Base-by-base conservation (phyloP, 2,113 vertebrate species). In the Lagopus muta region DNA sequence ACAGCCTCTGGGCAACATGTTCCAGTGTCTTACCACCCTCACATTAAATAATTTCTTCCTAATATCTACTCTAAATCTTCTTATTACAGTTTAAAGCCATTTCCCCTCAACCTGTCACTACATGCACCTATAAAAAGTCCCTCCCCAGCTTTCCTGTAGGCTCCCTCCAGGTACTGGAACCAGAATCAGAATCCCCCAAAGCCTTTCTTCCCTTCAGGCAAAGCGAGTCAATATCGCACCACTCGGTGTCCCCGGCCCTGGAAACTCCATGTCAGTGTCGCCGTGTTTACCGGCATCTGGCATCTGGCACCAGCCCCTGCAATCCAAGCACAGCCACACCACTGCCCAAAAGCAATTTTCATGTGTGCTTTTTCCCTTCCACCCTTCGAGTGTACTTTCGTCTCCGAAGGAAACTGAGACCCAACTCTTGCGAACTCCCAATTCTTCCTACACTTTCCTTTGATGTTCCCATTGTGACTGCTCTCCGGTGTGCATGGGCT, bases 241-340 rank as follows among this genome's bases (percentile, higher is more conserved):
- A 70, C 73, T 70, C 47, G 52, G 77, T 91, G 65, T 84, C 81
- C 58, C 43, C 36, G 67, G 42, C 70, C 90, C 74, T 86, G 94
- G 94, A 96, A 96, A 95, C 88, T 64, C 45, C 85, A 83, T 52
- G 93, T 90, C 95, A 74, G 75, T 74, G 54, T 85, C 86, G 69
- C 11, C 58, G 74, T 43, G 88, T 86, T 95, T 93, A 94, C 88
- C 71, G 81, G 70, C 61, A 64, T 93, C 72, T 92, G 90, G 93
- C 94, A 91, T 94, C 89, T 93, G 92, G 84, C 95, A 92, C 57
- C 80, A 80, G 92, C 72, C 32, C 48, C 80, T 83, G 52, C 82
- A 93, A 81, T 61, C 64, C 82, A 83, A 80, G 88, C 90, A 90
- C 69, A 86, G 80, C 84, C 78, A 95, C 36, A 65, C 45, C 40